Percentiles rank a stretch among this genome's conserved stretches.
These are phyloP conservation scores for Formica selysi DNA, from an alignment of 1,140 invertebrate species.

Conservation along the genomic window DNA sequence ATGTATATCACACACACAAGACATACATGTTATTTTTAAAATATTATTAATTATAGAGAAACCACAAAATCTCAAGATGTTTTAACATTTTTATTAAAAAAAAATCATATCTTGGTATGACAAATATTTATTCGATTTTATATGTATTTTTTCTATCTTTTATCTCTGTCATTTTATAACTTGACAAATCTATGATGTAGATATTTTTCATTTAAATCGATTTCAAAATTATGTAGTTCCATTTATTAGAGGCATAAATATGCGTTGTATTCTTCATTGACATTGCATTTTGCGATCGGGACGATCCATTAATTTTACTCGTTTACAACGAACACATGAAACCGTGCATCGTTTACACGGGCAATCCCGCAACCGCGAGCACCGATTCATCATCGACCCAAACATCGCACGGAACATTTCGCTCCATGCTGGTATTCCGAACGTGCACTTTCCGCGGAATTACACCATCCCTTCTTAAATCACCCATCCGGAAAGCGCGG, in stretches of 20 bases:
- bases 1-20: not conserved
- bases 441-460: constrained; percentile 60
- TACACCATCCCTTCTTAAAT: constrained; percentile 69
- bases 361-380: constrained; percentile 23
- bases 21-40: not conserved
- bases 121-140: not conserved
- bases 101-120: not conserved
- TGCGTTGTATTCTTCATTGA: constrained; percentile 32
- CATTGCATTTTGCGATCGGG: constrained; percentile 37
- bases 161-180: not conserved
- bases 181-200: not conserved
- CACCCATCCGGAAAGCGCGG: constrained; percentile 37
- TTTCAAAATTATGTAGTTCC: constrained; percentile 10
- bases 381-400: constrained; percentile 56
- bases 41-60: not conserved
- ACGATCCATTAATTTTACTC: constrained; percentile 46
- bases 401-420: constrained; percentile 55
- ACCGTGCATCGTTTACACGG: constrained; percentile 47
- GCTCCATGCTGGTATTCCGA: constrained; percentile 39
- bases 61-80: not conserved
- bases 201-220: not conserved
- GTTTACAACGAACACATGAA: constrained; percentile 44
- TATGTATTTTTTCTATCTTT: not conserved
- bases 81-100: not conserved
- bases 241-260: constrained; percentile 46